Percentiles rank a stretch among this genome's conserved stretches.
phyloP scores from a whole-genome alignment of 2,888 invertebrate genomes.

The Lasioglossum oenotherae region DNA sequence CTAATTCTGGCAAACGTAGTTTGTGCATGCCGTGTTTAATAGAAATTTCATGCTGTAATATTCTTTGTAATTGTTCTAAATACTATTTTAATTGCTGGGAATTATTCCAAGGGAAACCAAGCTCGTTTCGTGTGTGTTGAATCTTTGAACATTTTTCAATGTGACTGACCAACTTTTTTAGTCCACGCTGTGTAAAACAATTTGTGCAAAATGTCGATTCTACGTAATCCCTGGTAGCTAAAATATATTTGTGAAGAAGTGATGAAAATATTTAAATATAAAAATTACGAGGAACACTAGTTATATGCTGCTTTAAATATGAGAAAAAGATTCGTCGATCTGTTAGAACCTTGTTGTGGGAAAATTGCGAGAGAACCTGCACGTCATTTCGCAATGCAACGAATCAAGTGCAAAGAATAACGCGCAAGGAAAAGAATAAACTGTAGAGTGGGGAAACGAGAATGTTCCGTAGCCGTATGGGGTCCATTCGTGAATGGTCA shows the following conservation, averaged over 20 bases:
- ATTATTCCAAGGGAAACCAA: neutral
- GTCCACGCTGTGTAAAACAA: neutral
- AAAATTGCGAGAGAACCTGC: neutral
- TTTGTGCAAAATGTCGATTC: neutral
- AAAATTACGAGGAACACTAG: neutral
- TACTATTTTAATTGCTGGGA: neutral
- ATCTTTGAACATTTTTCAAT: neutral
- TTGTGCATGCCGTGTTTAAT: neutral
- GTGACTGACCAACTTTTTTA: neutral
- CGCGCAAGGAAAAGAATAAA: slow-evolving; percentile 13
- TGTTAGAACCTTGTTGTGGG: too few species aligned
- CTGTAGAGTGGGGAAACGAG: neutral
- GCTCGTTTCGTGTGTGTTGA: neutral
- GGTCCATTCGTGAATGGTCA: slow-evolving; percentile 74
- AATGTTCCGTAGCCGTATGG: slow-evolving; percentile 20
- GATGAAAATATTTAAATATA: too few species aligned
- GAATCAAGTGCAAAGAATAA: neutral
- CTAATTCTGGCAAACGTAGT: neutral
- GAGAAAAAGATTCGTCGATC: neutral
- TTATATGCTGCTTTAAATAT: neutral
- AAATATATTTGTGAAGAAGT: too few species aligned
- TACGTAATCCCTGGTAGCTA: too few species aligned
- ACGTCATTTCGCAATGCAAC: neutral
- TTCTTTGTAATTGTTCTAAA: neutral
- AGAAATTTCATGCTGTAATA: neutral